phyloP scores from a whole-genome alignment of 1,140 invertebrate genomes.

The Bombus pascuorum region DNA sequence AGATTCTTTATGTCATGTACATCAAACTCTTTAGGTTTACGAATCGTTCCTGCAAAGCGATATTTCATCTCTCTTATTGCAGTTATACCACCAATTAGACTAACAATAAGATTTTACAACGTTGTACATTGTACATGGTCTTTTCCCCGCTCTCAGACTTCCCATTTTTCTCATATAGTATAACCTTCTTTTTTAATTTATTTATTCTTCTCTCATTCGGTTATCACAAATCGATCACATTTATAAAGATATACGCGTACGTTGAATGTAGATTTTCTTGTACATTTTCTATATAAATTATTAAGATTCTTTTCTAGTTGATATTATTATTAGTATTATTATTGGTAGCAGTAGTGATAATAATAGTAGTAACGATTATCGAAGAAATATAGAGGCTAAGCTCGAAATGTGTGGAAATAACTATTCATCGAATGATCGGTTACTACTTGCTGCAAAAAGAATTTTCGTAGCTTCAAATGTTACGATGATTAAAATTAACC shows the following conservation, averaged over 20 bases:
- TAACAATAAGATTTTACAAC: background rate
- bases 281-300: conserved; percentile 82
- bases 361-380: conserved; percentile 17
- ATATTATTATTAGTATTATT: conserved; percentile 52
- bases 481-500: background rate
- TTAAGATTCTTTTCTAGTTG: conserved; percentile 73
- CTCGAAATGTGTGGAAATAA: conserved; percentile 49
- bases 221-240: conserved; percentile 59
- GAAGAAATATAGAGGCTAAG: conserved; percentile 63
- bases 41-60: conserved; percentile 22
- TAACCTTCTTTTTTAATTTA: conserved; percentile 59
- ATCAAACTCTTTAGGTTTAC: background rate
- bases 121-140: conserved; percentile 50
- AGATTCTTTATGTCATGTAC: background rate
- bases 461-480: background rate
- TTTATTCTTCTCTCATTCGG: conserved; percentile 64
- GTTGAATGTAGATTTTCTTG: conserved; percentile 82
- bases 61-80: conserved; percentile 16
- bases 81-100: background rate
- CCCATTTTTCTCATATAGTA: conserved; percentile 26
- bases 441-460: conserved; percentile 11
- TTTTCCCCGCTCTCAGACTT: conserved; percentile 1
- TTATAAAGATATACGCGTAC: conserved; percentile 74
- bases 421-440: conserved; percentile 37
- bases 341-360: conserved; percentile 45